Percentiles rank a stretch among this genome's conserved stretches.
These are phyloP conservation scores for Esox niger DNA, from an alignment of 2,113 vertebrate genomes.

Conservation along the genomic window DNA sequence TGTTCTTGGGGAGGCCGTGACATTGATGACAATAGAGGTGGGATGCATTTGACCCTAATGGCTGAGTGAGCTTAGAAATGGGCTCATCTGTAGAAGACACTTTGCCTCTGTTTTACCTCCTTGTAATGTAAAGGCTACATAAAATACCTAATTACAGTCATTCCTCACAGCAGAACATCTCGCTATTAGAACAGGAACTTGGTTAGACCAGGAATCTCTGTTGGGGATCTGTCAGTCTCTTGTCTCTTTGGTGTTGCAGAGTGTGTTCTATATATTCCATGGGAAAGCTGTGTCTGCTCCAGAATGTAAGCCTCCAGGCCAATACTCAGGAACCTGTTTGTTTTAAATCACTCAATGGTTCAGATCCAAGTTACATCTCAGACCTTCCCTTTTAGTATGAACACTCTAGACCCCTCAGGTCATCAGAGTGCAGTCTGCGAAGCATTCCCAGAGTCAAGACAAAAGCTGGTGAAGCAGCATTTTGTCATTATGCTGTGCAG, in stretches of 20 bases:
- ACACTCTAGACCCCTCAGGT: no score
- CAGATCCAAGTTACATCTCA: no score
- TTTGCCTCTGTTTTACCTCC: no score
- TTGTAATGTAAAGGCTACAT: no score
- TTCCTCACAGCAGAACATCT: background rate
- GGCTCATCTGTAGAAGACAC: conserved; percentile 24
- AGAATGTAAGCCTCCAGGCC: conserved; percentile 19
- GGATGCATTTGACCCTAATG: conserved; percentile 47
- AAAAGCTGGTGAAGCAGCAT: no score
- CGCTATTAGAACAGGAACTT: conserved; percentile 25
- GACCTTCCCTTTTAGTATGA: no score
- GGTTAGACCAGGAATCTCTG: background rate
- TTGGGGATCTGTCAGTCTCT: conserved; percentile 5
- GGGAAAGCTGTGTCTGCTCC: conserved; percentile 3
- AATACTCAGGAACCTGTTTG: conserved; percentile 32
- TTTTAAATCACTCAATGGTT: no score
- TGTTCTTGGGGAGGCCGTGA: conserved; percentile 52
- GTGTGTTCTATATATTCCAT: conserved; percentile 18
- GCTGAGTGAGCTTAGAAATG: conserved; percentile 27
- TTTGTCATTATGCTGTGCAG: no score
- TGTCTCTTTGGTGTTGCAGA: conserved; percentile 9
- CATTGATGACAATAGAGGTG: conserved; percentile 63
- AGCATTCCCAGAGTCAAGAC: no score
- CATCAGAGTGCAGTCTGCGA: no score
- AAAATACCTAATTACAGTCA: background rate